Conservation (phyloP, 2,797 vertebrate genomes). For the Anas acuta region DNA sequence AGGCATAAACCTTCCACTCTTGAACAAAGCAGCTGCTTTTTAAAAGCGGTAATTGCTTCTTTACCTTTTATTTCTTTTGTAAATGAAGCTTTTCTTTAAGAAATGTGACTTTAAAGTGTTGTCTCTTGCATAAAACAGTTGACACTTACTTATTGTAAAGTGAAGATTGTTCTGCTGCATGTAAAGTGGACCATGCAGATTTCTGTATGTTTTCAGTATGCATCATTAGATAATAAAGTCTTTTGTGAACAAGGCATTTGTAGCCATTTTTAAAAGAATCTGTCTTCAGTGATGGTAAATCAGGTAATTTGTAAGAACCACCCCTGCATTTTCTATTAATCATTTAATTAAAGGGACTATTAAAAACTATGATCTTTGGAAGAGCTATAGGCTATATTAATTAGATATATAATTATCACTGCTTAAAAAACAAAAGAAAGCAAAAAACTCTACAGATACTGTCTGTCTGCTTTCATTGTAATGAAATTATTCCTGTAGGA, state of each 20-base stretch:
- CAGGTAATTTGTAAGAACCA: constrained; percentile 78
- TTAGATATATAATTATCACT: constrained; percentile 70
- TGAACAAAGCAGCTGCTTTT: constrained; percentile 95
- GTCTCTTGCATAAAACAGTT: constrained; percentile 86
- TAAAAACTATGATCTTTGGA: constrained; percentile 64
- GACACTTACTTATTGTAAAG: constrained; percentile 87
- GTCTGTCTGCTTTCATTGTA: constrained; percentile 81
- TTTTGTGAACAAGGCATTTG: constrained; percentile 88
- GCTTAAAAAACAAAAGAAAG: constrained; percentile 48
- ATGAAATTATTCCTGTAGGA: constrained; percentile 82
- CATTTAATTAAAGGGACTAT: constrained; percentile 69
- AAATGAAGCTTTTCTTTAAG: constrained; percentile 87
- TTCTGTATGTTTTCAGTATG: constrained; percentile 89
- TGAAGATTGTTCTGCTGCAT: constrained; percentile 87
- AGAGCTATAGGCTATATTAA: constrained; percentile 59
- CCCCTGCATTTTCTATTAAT: constrained; percentile 73
- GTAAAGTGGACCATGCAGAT: constrained; percentile 86
- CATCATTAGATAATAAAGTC: constrained; percentile 90
- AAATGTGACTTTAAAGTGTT: constrained; percentile 86
- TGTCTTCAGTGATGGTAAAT: constrained; percentile 83
- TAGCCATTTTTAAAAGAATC: constrained; percentile 86
- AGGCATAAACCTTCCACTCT: constrained; percentile 92
- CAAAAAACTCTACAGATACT: constrained; percentile 71
- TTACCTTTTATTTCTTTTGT: constrained; percentile 92
- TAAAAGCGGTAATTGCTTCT: constrained; percentile 96